Conservation (phyloP, 2,113 vertebrate species). For the Corythornis madagascariensis region DNA sequence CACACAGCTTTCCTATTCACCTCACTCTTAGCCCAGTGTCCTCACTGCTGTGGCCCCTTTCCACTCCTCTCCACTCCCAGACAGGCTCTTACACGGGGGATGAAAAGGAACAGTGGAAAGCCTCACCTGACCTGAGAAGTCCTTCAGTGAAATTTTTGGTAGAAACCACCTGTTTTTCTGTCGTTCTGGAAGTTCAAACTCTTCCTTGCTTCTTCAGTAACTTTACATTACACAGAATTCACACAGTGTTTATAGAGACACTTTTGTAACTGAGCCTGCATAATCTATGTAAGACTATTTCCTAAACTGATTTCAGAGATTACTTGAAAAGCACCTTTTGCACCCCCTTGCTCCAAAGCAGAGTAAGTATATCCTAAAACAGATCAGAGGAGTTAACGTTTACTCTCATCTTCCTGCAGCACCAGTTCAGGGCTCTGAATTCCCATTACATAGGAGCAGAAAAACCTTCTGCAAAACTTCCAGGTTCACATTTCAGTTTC, state of each 20-base stretch:
- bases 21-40: neutral
- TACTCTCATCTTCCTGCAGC: neutral
- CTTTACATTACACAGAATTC: neutral
- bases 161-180: neutral
- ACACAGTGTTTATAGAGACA: neutral
- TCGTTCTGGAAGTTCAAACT: neutral
- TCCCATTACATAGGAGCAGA: neutral
- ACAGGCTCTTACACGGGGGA: rapidly evolving
- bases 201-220: neutral
- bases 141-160: neutral
- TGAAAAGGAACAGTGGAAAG: neutral
- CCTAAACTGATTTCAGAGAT: neutral
- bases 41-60: neutral
- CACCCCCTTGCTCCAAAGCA: neutral
- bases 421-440: neutral
- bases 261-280: neutral
- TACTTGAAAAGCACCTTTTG: neutral
- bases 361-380: neutral
- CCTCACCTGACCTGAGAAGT: rapidly evolving
- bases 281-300: neutral
- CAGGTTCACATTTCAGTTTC: neutral
- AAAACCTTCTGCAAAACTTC: neutral
- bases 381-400: neutral
- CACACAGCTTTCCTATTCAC: neutral
- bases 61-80: neutral